Evolutionary conservation across 2,113 vertebrate genomes (phyloP).

Genomic region (Verasper variegatus): DNA sequence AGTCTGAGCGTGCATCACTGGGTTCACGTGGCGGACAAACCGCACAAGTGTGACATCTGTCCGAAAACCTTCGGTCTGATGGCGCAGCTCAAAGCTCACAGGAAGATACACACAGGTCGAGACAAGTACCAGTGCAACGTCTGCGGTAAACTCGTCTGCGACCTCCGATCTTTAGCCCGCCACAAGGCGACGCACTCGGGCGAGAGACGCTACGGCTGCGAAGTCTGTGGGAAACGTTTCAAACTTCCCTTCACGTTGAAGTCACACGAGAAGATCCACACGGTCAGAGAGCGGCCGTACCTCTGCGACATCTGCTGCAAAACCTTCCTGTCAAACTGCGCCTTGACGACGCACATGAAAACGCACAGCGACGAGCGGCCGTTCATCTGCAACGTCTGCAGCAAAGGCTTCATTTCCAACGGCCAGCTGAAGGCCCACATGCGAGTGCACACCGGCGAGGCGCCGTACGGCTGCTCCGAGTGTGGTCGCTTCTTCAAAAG

Average conservation of each 20-base stretch:
- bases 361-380: constrained; percentile 38
- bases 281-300: constrained; percentile 30
- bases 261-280: constrained; percentile 55
- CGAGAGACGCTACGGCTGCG: constrained; percentile 42
- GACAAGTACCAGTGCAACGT: constrained; percentile 36
- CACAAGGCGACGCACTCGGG: constrained; percentile 49
- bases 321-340: constrained; percentile 28
- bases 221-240: constrained; percentile 61
- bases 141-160: constrained; percentile 33
- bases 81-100: constrained; percentile 39
- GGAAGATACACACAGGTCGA: background rate
- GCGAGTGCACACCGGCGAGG: constrained; percentile 26
- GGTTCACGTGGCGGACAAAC: constrained; percentile 46
- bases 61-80: constrained; percentile 33
- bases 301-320: constrained; percentile 69
- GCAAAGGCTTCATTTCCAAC: constrained; percentile 44
- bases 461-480: constrained; percentile 43
- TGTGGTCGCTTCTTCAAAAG: constrained; percentile 52
- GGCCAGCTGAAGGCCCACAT: constrained; percentile 15
- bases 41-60: constrained; percentile 42
- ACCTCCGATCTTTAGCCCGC: constrained; percentile 31
- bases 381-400: constrained; percentile 31
- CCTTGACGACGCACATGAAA: constrained; percentile 23
- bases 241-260: constrained; percentile 21
- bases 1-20: constrained; percentile 25